phyloP scores from a whole-genome alignment of 1,140 invertebrate genomes.

The Ganaspis sp. region DNA sequence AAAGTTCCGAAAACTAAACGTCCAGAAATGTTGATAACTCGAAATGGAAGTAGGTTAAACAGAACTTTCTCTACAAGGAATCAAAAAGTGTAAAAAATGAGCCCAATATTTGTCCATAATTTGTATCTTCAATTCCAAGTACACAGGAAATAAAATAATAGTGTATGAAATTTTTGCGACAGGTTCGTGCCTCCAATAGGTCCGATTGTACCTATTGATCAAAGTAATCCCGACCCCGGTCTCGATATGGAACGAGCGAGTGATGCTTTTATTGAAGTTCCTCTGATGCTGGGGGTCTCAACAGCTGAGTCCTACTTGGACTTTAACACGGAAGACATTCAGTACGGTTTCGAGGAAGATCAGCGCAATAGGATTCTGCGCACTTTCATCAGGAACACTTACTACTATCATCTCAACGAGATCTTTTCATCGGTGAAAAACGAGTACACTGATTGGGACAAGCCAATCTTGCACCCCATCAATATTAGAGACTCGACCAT shows the following conservation, averaged over 20 bases:
- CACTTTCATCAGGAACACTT: conserved; percentile 91
- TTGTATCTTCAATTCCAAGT: too few species aligned
- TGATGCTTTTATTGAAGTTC: conserved; percentile 82
- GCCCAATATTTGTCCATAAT: too few species aligned
- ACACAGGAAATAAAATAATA: neutral
- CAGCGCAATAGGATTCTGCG: conserved; percentile 84
- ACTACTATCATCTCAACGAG: conserved; percentile 92
- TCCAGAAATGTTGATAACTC: too few species aligned
- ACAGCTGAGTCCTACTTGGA: conserved; percentile 87
- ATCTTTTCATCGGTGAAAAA: conserved; percentile 93
- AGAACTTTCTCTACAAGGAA: too few species aligned
- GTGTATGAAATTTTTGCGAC: conserved; percentile 33
- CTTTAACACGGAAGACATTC: conserved; percentile 85
- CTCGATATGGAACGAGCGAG: conserved; percentile 82
- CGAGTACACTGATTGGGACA: conserved; percentile 95
- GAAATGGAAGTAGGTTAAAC: too few species aligned
- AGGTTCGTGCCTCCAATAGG: conserved; percentile 77
- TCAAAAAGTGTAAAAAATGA: too few species aligned
- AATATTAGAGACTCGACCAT: conserved; percentile 90
- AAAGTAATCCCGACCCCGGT: conserved; percentile 79
- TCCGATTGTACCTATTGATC: conserved; percentile 82
- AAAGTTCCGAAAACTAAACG: too few species aligned
- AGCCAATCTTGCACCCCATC: conserved; percentile 89
- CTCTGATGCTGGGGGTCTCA: conserved; percentile 82
- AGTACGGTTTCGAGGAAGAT: conserved; percentile 87